Evolutionary conservation across 2,888 invertebrate genomes (phyloP), one percentile per base, ranked within the genome.

Genomic region (Rhynchonema sp.): DNA sequence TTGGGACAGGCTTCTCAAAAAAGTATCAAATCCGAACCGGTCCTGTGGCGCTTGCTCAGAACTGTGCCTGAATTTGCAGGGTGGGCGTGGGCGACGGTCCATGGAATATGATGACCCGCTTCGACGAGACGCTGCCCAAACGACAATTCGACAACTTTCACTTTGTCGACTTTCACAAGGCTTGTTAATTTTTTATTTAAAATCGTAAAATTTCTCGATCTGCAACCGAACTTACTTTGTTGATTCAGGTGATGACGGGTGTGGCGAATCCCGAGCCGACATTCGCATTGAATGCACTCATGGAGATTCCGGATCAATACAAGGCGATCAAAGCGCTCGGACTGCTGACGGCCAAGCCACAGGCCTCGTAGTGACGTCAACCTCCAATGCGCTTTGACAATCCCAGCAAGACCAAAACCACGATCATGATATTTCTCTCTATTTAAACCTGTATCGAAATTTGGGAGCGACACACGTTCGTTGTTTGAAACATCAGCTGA

Each of bases 81-180:
- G 75, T 78, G 2, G 78, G 78, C 13, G 77, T 78, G 1, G 78
- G 78, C 23, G 78, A 78, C 65, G 78, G 78, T 27, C 78, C 78
- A 0, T 78, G 78, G 77, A 73, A 75, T 58, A 74, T 74, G 69
- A 78, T 78, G 76, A 73, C 74, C 55, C 73, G 76, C 60, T 78
- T 77, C 68, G 78, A 78, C 66, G 76, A 78, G 62, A 69, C 70
- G 29, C 67, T 78, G 54, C 77, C 78, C 9, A 68, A 72, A 58
- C 68, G 78, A 60, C 70, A 74, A 55, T 78, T 78, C 69, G 78
- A 79, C 68, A 78, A 78, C 67, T 79, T 78, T 70, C 78, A 78
- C 63, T 78, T 78, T 69, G 78, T 78, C 30, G 75, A 78, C 63
- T 79, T 74, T 68, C 74, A 76, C 64, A 70, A 71, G 65, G 74